Conservation (phyloP, 2,888 invertebrate species). For the Scelioninae gen. 1 region DNA sequence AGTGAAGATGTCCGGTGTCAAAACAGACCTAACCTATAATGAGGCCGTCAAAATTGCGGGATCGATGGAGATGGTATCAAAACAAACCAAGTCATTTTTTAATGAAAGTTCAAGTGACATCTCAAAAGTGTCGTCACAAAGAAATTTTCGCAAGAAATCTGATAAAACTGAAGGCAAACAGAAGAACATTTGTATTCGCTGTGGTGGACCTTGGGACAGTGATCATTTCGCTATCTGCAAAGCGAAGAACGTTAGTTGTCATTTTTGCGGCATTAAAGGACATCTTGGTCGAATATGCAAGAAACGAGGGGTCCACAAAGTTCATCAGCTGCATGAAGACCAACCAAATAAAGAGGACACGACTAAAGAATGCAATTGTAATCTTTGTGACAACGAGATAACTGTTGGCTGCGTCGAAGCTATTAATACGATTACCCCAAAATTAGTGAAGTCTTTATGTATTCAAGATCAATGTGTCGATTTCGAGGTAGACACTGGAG, state of each 20-base stretch:
- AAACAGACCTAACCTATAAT: slow-evolving; percentile 14
- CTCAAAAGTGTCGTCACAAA: slow-evolving; percentile 1
- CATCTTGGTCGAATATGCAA: slow-evolving; percentile 49
- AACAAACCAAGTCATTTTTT: slow-evolving; percentile 5
- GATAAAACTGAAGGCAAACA: not conserved
- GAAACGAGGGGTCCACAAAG: slow-evolving; percentile 8
- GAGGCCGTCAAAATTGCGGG: slow-evolving; percentile 3
- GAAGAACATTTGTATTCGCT: slow-evolving; percentile 5
- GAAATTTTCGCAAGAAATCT: not conserved
- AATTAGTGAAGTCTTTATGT: slow-evolving; percentile 19
- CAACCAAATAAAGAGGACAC: not conserved
- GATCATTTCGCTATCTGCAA: slow-evolving; percentile 16
- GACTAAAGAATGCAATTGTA: slow-evolving; percentile 22
- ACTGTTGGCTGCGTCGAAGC: slow-evolving; percentile 24
- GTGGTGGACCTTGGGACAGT: slow-evolving; percentile 10
- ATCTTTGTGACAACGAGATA: slow-evolving; percentile 19
- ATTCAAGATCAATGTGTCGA: slow-evolving; percentile 23
- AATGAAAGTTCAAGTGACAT: not conserved
- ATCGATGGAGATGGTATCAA: slow-evolving; percentile 11
- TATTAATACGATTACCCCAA: slow-evolving; percentile 23
- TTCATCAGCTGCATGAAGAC: slow-evolving; percentile 25
- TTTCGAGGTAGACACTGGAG: slow-evolving; percentile 54
- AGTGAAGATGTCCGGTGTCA: not conserved
- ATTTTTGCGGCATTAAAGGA: slow-evolving; percentile 25
- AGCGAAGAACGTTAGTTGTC: slow-evolving; percentile 25